Base-by-base conservation (phyloP, 2,113 vertebrate genomes). In the Scopus umbretta region DNA sequence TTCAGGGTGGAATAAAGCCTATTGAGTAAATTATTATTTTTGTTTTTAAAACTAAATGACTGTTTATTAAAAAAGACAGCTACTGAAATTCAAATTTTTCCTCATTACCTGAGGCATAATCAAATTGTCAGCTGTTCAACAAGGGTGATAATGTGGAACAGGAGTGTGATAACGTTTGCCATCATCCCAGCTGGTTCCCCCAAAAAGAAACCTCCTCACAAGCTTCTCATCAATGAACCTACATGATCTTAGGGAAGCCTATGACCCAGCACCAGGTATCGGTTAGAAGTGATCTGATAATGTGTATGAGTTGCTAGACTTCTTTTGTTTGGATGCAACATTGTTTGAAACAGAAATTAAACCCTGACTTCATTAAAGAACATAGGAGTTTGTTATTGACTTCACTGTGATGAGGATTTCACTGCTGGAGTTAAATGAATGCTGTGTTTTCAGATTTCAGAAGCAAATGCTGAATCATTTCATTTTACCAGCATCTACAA, bases 11-110 rank as follows among this genome's bases (percentile, higher is more conserved):
- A 94, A 95, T 95, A 92, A 88, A 94, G 70, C 86, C 91, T 94
- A 85, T 87, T 95, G 72, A 82, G 92, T 91, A 95, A 97, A 97
- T 95, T 94, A 96, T 95, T 89, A 91, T 97, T 96, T 79, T 96
- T 86, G 76, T 34, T 92, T 95, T 92, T 91, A 92, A 94, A 97
- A 91, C 88, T 30, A 96, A 94, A 95, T 91, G 56, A 92, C 93
- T 96, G 91, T 94, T 94, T 92, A 96, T 96, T 92, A 89, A 94
- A 93, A 96, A 94, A 91, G 80, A 96, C 62, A 91, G 49, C 49
- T 63, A 75, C 25, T 89, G 74, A 95, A 96, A 94, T 94, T 62
- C 40, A 83, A 81, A 87, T 94, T 91, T 79, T 91, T 91, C 40
- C 80, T 92, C 73, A 62, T 94, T 95, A 97, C 94, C 97, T 94